phyloP scores from a whole-genome alignment of 1,140 invertebrate genomes.

The Steinernema khuongi region DNA sequence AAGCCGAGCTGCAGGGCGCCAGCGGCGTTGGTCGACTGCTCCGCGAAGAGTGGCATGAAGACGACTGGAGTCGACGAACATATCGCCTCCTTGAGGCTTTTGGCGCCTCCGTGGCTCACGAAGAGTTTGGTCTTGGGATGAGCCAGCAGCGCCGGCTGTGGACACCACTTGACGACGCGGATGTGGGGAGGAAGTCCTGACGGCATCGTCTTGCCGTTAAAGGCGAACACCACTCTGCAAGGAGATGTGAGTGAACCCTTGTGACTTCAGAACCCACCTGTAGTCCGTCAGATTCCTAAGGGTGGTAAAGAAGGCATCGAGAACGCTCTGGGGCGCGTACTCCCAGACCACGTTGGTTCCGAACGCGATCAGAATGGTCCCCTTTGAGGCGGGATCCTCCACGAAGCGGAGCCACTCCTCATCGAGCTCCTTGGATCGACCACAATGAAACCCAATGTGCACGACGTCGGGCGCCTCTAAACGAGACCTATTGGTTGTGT shows the following conservation, averaged over 20 bases:
- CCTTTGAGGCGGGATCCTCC: constrained; percentile 38
- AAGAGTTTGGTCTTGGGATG: background rate
- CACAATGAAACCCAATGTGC: background rate
- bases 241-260: background rate
- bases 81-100: constrained; percentile 2
- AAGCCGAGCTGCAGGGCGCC: background rate
- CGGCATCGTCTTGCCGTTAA: background rate
- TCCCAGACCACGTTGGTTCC: constrained; percentile 35
- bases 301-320: constrained; percentile 29
- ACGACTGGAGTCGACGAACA: background rate
- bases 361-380: constrained; percentile 41
- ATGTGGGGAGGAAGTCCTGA: background rate
- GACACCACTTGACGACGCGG: background rate
- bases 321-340: constrained; percentile 28
- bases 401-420: constrained; percentile 32
- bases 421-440: background rate
- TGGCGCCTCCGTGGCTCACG: constrained; percentile 1
- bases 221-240: background rate
- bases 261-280: constrained; percentile 20
- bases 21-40: background rate
- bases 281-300: constrained; percentile 36
- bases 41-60: constrained; percentile 10
- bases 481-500: background rate
- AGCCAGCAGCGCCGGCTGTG: background rate
- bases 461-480: background rate